Base-by-base conservation (phyloP, 2,888 invertebrate species). In the Pyrochroa serraticornis region DNA sequence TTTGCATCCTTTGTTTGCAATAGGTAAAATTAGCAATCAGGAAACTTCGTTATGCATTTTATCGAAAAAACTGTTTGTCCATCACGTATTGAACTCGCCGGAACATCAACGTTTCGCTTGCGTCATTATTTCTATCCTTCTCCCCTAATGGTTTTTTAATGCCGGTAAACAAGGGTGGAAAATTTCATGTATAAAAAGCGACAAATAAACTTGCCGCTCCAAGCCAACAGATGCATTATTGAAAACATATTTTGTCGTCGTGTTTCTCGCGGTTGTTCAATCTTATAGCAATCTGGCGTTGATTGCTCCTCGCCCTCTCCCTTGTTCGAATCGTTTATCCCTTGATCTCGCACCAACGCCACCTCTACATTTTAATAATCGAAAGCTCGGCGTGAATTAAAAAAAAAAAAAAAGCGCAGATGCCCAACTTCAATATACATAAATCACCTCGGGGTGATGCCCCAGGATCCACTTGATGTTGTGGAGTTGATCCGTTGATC, bases 161-260 rank as follows among this genome's bases (percentile, higher is more conserved):
- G 32, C 45, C 48, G 34, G 14, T 44, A 32, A 51, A 56, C 60
- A 51, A 56, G 50, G 22, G 32, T 45, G 43, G 43, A 41, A 60
- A 66, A 57, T 60, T 59, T 60, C 58, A 59, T 60, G 63, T 64
- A 64, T 63, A 70, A 71, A 66, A 71, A 66, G 62, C 68, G 67
- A 58, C 71, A 71, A 72, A 71, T 73, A 72, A 72, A 71, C 71
- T 71, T 67, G 62, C 66, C 59, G 60, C 61, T 58, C 62, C 63
- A 62, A 70, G 66, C 68, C 67, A 65, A 58, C 69, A 67, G 72
- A 72, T 75, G 74, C 73, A 75, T 74, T 75, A 75, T 75, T 73
- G 74, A 74, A 74, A 72, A 74, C 73, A 73, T 74, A 72, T 74
- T 74, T 75, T 70, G 72, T 67, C 71, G 71, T 67, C 71, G 68